Evolutionary conservation across 2,888 invertebrate species (phyloP).

Genomic region (Gisinianus flammeolus): DNA sequence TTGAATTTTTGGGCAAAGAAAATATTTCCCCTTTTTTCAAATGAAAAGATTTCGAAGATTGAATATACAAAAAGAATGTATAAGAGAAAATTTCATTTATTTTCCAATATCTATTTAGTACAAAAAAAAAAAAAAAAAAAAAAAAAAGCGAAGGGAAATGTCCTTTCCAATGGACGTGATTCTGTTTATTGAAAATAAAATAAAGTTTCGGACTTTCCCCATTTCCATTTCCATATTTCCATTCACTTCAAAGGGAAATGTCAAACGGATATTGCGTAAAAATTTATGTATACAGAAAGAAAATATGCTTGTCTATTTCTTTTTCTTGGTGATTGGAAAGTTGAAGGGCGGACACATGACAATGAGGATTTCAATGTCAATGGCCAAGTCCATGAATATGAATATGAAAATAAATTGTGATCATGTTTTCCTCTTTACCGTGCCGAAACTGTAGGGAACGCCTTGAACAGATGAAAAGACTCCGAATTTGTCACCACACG

Average conservation of each 20-base stretch:
- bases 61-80: not conserved
- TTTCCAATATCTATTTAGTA: too few relatives aligned
- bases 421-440: constrained; percentile 65
- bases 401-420: not conserved
- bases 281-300: too few relatives aligned
- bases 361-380: not conserved
- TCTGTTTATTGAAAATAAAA: not conserved
- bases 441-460: constrained; percentile 74
- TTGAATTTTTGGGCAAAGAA: too few relatives aligned
- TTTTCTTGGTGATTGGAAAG: not conserved
- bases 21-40: too few relatives aligned
- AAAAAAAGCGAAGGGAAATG: too few relatives aligned
- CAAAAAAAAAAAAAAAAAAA: too few relatives aligned
- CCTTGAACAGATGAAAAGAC: constrained; percentile 81
- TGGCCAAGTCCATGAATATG: not conserved
- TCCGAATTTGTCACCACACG: constrained; percentile 75
- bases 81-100: too few relatives aligned
- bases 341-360: not conserved
- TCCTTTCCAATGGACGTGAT: not conserved
- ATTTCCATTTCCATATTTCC: too few relatives aligned
- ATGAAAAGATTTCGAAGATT: not conserved
- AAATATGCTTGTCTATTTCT: not conserved
- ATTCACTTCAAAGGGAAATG: not conserved
- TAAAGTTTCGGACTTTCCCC: not conserved
- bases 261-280: too few relatives aligned